phyloP scores from a whole-genome alignment of 2,888 invertebrate species.

The Thymelicus acteon region DNA sequence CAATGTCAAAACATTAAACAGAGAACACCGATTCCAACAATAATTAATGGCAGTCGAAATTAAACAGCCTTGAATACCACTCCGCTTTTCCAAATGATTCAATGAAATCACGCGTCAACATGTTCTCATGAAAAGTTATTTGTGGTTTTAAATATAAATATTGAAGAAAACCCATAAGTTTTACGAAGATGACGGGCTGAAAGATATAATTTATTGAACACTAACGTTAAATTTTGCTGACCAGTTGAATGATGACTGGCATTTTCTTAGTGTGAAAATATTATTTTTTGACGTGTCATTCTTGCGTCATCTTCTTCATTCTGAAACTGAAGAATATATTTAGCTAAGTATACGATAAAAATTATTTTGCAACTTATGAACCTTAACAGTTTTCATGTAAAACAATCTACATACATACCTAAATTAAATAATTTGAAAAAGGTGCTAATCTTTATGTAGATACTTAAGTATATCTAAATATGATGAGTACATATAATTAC shows the following conservation, averaged over 20 bases:
- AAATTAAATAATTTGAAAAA: not conserved
- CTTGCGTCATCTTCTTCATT: not conserved
- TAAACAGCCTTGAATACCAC: conserved; percentile 71
- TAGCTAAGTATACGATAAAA: too few relatives aligned
- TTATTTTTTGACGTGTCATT: conserved; percentile 11
- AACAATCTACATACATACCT: too few relatives aligned
- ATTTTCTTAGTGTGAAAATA: conserved; percentile 14
- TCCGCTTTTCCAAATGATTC: conserved; percentile 50
- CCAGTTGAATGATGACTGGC: conserved; percentile 19
- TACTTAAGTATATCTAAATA: not conserved
- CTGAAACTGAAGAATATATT: too few relatives aligned
- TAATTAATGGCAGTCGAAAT: conserved; percentile 59
- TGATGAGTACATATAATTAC: too few relatives aligned
- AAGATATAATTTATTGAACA: conserved; percentile 44
- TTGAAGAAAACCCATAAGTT: conserved; percentile 40
- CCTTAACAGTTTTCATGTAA: too few relatives aligned
- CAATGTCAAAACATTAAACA: conserved; percentile 61
- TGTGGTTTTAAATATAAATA: conserved; percentile 45
- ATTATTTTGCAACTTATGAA: too few relatives aligned
- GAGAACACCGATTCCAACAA: conserved; percentile 50
- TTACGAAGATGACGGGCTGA: conserved; percentile 37
- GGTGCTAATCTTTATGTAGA: too few relatives aligned
- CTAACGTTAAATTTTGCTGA: conserved; percentile 22
- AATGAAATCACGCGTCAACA: conserved; percentile 48
- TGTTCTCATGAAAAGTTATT: conserved; percentile 43